Base-by-base conservation (phyloP, 1,140 invertebrate species). In the Branchinecta lindahli region DNA sequence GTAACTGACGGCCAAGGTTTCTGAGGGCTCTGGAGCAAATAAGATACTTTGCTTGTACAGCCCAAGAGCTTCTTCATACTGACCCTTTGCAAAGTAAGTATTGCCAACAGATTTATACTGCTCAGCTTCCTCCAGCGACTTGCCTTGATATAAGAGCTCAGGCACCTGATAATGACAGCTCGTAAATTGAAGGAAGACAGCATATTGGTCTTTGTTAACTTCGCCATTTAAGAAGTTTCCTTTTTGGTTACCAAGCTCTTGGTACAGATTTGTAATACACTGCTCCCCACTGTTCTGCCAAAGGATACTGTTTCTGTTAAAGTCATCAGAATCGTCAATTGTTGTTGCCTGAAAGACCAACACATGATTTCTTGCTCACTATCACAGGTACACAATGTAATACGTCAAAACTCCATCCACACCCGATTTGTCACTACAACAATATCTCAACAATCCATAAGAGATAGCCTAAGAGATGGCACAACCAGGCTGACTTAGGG, bases 291-390 rank as follows among this genome's bases (percentile, higher is more conserved):
- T 15, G 2, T 61, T 61, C 18, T 61, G 52, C 52, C 52, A 61
- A 12, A 15, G 12, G 12, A 15, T 61, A 61, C 52, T 61, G 18
- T 61, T 61, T 61, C 12, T 61, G 18, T 61, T 61, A 61, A 61
- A 61, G 52, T 61, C 52, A 61, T 61, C 52, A 61, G 18, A 61
- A 61, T 61, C 52, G 12, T 61, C 52, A 61, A 15, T 12, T 3
- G 18, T 15, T 61, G 52, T 61, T 61, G 52, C 52, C 52, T 61
- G 52, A 61, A 61, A 61, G 52, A 61, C 18, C 12, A 61, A 61
- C 18, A 12, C 52, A 61, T 20, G 52, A 61, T 33, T 33, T 33
- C 33, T 33, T 5, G 33, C 5, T 33, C 33, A 33, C 33, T 33
- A 33, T 33, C 33, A 33, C 33, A 33, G 33, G 33, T 33, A 33